These are phyloP conservation scores for Acanthosoma haemorrhoidale DNA, from an alignment of 2,888 invertebrate genomes.

Conservation along the genomic window DNA sequence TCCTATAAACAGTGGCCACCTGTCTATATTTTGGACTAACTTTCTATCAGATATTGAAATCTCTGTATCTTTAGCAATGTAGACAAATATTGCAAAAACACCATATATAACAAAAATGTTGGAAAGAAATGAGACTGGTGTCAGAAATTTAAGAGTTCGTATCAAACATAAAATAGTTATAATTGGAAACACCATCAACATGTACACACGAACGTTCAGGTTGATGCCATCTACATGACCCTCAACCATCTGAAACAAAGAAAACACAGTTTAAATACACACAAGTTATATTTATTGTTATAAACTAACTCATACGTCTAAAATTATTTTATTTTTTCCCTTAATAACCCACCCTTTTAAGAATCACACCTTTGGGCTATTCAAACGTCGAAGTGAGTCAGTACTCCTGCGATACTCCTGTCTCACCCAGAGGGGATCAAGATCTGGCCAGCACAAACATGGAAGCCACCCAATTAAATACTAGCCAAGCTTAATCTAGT, in stretches of 20 bases:
- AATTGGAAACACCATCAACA: slow-evolving; percentile 66
- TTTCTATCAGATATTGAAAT: slow-evolving; percentile 48
- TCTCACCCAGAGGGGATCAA: too few species aligned
- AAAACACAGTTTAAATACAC: not conserved
- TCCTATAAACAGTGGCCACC: slow-evolving; percentile 85
- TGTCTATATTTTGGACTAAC: slow-evolving; percentile 53
- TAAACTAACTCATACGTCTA: too few species aligned
- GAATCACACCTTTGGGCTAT: too few species aligned
- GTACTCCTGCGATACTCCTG: too few species aligned
- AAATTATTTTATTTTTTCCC: too few species aligned
- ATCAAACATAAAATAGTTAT: slow-evolving; percentile 69
- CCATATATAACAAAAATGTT: slow-evolving; percentile 72
- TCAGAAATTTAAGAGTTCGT: slow-evolving; percentile 67
- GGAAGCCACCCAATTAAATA: too few species aligned
- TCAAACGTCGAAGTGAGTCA: too few species aligned
- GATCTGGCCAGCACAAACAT: too few species aligned
- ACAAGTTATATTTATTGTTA: too few species aligned
- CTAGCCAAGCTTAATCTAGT: too few species aligned
- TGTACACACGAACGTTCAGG: slow-evolving; percentile 56
- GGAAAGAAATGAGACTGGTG: slow-evolving; percentile 71
- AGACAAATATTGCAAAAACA: slow-evolving; percentile 34
- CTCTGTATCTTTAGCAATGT: not conserved
- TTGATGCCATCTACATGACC: slow-evolving; percentile 51
- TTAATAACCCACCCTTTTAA: too few species aligned
- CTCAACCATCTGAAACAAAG: slow-evolving; percentile 58